A percentile compares a stretch with the other conserved stretches of the same genome.
These are phyloP conservation scores for Nothura maculosa DNA, from an alignment of 2,797 vertebrate genomes.

Conservation along the genomic window DNA sequence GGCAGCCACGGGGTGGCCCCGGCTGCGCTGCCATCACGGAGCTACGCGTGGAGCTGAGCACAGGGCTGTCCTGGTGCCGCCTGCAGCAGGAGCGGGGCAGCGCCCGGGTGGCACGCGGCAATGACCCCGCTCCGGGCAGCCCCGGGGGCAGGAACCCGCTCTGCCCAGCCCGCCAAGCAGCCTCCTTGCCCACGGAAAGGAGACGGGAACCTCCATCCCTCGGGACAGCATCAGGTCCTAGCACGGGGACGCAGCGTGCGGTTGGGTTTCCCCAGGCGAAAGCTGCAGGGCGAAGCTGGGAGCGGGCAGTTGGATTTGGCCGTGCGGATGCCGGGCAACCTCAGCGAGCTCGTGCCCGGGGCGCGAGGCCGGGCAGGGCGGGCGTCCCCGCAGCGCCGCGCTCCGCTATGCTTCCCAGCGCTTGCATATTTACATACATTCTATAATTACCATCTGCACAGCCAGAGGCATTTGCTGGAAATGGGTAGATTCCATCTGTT, in stretches of 20 bases:
- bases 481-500: conserved; percentile 88
- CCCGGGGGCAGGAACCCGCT: background rate
- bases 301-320: accelerated
- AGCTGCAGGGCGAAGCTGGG: background rate
- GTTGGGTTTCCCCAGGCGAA: accelerated
- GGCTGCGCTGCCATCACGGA: too few species aligned
- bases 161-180: too few species aligned
- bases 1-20: too few species aligned
- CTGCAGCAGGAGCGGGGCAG: too few species aligned
- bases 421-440: conserved; percentile 85
- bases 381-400: conserved; percentile 31
- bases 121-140: background rate
- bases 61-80: too few species aligned
- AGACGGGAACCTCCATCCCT: too few species aligned
- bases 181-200: background rate
- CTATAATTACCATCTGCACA: conserved; percentile 89
- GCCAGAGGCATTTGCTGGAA: conserved; percentile 87
- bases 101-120: too few species aligned
- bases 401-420: conserved; percentile 78
- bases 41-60: too few species aligned
- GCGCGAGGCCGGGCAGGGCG: conserved; percentile 3
- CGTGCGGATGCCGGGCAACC: background rate
- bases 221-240: accelerated
- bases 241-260: accelerated
- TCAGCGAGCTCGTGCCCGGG: conserved; percentile 3